Evolutionary conservation across 2,888 invertebrate genomes (phyloP), one percentile per base, ranked within the genome.

Genomic region (Drosophila bunnanda): DNA sequence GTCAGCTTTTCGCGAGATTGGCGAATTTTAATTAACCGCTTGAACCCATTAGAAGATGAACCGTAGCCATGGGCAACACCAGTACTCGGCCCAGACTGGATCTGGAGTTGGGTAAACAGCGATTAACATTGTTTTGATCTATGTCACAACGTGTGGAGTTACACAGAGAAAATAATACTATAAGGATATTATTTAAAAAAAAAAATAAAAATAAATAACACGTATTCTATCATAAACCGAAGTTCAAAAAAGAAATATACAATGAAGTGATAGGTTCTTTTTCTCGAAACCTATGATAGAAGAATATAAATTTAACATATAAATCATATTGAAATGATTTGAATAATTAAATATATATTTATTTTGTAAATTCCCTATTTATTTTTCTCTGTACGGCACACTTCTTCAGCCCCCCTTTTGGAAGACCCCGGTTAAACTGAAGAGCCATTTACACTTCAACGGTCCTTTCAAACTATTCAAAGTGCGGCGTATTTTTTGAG

Each of bases 11-110:
- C 39, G 66, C 48, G 66, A 52, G 72, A 83, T 78, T 81, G 76
- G 69, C 64, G 79, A 78, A 83, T 86, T 83, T 83, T 78, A 83
- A 87, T 87, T 84, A 83, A 83, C 77, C 87, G 62, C 78, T 74
- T 75, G 82, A 66, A 65, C 64, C 60, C 70, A 69, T 76, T 58
- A 61, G 64, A 48, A 48, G 13, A 48, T 36, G 34, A 50, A 34
- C 57, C 55, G 62, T 72, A 60, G 59, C 46, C 54, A 48, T 59
- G 53, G 69, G 17, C 43, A 44, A 28, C 43, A 32, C 25, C 36
- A 32, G 17, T 20, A 32, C 20, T 38, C 20, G 25, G 57, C 10
- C 54, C 71, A 43, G 28, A 41, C 39, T 34, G 66, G 48, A 55
- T 52, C 56, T 48, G 36, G 57, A 43, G 74, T 74, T 69, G 73